Evolutionary conservation across 2,113 vertebrate genomes (phyloP).

Genomic region (Syngnathus scovelli): DNA sequence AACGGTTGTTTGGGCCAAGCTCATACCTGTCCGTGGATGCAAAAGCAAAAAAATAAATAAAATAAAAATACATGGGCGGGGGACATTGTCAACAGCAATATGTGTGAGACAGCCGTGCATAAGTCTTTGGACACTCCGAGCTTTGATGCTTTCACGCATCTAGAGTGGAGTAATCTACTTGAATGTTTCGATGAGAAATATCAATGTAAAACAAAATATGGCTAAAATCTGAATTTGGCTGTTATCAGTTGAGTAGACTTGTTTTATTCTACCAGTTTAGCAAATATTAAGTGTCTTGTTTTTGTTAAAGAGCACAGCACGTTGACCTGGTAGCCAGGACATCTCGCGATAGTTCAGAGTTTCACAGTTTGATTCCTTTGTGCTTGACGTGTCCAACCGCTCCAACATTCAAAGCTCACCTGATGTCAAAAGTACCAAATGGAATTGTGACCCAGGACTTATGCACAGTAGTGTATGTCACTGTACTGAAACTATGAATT

Average conservation of each 20-base stretch:
- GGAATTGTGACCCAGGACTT: background rate
- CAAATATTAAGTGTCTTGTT: too few species aligned
- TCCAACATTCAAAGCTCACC: too few species aligned
- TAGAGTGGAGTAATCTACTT: background rate
- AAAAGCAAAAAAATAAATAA: background rate
- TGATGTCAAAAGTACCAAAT: background rate
- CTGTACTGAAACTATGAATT: constrained; percentile 12
- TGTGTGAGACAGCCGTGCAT: constrained; percentile 14
- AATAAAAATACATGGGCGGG: background rate
- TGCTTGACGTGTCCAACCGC: too few species aligned
- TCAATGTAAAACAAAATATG: background rate
- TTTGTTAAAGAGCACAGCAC: too few species aligned
- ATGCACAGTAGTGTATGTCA: background rate
- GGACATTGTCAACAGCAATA: constrained; percentile 54
- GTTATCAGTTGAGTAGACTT: too few species aligned
- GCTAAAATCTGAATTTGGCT: too few species aligned
- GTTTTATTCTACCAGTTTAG: too few species aligned
- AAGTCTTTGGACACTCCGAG: background rate
- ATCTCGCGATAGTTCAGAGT: too few species aligned
- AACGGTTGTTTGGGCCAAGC: constrained; percentile 59
- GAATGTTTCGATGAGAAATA: background rate
- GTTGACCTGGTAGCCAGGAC: too few species aligned
- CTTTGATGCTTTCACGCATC: background rate
- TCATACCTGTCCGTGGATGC: constrained; percentile 3
- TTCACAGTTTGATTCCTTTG: too few species aligned